A percentile compares a stretch with the other conserved stretches of the same genome.
phyloP scores from a whole-genome alignment of 2,113 vertebrate species.

The Peromyscus polionotus region DNA sequence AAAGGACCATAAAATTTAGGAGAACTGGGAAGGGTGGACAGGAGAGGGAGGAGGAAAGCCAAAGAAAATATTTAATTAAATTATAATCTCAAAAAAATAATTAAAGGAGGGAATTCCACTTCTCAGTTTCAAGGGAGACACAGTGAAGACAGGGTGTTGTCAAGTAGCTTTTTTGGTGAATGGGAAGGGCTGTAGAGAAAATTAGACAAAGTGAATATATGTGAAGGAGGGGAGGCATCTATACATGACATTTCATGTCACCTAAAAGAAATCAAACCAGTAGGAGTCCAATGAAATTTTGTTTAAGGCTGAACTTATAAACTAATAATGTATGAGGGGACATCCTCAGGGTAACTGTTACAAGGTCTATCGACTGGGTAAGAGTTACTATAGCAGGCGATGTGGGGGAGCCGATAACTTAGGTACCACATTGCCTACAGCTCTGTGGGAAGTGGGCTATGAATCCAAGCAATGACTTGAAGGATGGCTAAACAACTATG shows the following conservation, averaged over 20 bases:
- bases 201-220: neutral
- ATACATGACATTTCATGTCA: neutral
- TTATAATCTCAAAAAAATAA: neutral
- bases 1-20: neutral
- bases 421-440: fast-evolving
- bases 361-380: neutral
- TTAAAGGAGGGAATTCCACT: neutral
- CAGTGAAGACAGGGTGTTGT: neutral
- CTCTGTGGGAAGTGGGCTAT: neutral
- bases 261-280: neutral
- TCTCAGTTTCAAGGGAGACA: neutral
- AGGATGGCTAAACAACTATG: neutral
- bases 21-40: neutral
- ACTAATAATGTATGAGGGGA: neutral
- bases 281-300: neutral
- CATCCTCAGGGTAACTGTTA: neutral
- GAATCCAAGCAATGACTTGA: neutral
- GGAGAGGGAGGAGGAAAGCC: neutral
- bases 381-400: neutral
- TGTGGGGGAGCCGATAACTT: fast-evolving
- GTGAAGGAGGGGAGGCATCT: neutral
- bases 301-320: neutral
- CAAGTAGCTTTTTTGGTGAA: neutral
- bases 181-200: neutral
- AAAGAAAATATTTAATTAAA: neutral